These are phyloP conservation scores for Cryptophagus acutangulus DNA, from an alignment of 2,888 invertebrate species.

Conservation along the genomic window DNA sequence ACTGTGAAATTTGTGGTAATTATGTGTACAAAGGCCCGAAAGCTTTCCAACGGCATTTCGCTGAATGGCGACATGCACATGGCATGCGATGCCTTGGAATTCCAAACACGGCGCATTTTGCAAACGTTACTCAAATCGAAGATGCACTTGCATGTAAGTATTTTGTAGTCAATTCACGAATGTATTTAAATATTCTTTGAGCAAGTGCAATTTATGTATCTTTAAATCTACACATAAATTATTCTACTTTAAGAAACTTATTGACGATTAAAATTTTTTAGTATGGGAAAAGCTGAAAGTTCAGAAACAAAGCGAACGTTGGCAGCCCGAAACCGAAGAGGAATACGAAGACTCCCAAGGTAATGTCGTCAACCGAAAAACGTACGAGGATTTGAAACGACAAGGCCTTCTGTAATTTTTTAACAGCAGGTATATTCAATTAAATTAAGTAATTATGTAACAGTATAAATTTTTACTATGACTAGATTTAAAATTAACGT, in stretches of 20 bases:
- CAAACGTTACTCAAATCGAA: conserved; percentile 98
- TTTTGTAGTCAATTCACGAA: conserved; percentile 6
- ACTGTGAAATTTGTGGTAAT: conserved; percentile 99
- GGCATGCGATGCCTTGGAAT: conserved; percentile 99
- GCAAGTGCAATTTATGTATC: too few species aligned
- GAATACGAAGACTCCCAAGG: conserved; percentile 98
- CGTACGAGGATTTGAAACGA: conserved; percentile 95
- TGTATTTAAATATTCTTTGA: conserved; percentile 3
- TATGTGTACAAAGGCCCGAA: conserved; percentile 98
- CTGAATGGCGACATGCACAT: conserved; percentile 83
- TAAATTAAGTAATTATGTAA: too few species aligned
- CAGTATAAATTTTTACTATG: too few species aligned
- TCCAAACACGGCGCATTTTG: conserved; percentile 99
- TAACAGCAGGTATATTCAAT: too few species aligned
- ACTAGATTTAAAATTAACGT: too few species aligned
- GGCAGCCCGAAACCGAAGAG: conserved; percentile 95
- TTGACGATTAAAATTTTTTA: conserved; percentile 49
- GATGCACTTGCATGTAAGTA: conserved; percentile 85
- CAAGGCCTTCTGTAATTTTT: conserved; percentile 94
- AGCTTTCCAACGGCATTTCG: conserved; percentile 98
- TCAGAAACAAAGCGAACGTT: conserved; percentile 92
- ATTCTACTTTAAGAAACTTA: conserved; percentile 2
- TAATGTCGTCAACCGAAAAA: conserved; percentile 98
- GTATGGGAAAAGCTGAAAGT: conserved; percentile 98
- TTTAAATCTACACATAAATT: too few species aligned